Base-by-base conservation (phyloP, 2,797 vertebrate genomes). In the Danio aesculapii region DNA sequence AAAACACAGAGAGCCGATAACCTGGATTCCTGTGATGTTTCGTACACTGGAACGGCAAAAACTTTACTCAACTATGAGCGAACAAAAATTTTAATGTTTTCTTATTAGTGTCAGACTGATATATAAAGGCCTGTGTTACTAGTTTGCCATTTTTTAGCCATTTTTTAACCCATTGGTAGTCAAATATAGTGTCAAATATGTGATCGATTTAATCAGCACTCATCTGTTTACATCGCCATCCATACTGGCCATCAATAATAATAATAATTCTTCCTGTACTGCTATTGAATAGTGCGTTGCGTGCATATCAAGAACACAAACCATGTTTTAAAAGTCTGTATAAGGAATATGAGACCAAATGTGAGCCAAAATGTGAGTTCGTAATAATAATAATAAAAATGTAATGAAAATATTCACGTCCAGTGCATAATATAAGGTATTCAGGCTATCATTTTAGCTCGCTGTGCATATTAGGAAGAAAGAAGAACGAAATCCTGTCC, bases 371-470 rank as follows among this genome's bases (percentile, higher is more conserved):
- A 69, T 19, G 16, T 12, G 57, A 69, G 30, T 10, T 57, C 2
- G 5, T 8, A 70, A 70, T 41, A 30, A 30, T 30, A 44, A 77
- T 30, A 30, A 30, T 30, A 30, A 39, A 0, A 0, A 30, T 1
- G 12, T 53, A 77, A 66, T 10, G 39, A 11, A 44, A 57, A 59
- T 66, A 30, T 64, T 58, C 46, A 53, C 10, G n/a, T 55, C 64
- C 80, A 61, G 64, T 73, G 76, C 81, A 73, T 64, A 55, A 53
- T n/a, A 39, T n/a, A 46, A 79, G 67, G 77, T 75, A 82, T 53
- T 55, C 44, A 43, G 78, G 67, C 66, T 62, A 52, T 70, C 77
- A 41, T 70, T 61, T 52, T 43, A 52, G 58, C 68, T 79, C 68
- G 7, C 68, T 79, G 68, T 72, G 77, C 77, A 55, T 78, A 52